These are phyloP conservation scores for Clinocottus analis DNA, from an alignment of 2,113 vertebrate genomes.

Conservation along the genomic window DNA sequence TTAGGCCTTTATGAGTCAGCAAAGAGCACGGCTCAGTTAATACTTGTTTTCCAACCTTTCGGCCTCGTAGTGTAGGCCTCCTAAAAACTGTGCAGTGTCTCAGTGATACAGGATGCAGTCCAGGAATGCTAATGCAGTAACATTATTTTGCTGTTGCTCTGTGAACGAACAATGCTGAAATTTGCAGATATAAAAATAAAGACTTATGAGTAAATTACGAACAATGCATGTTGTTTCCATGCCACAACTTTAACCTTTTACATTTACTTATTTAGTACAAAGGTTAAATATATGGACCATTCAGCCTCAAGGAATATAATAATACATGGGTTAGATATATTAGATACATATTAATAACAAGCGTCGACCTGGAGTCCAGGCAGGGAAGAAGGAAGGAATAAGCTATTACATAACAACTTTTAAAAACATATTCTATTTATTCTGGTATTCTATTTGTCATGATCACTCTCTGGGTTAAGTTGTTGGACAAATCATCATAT, in stretches of 20 bases:
- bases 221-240: not conserved
- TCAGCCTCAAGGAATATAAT: not conserved
- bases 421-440: too few relatives aligned
- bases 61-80: not conserved
- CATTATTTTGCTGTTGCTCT: not conserved
- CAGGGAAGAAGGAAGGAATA: not conserved
- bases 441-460: not conserved
- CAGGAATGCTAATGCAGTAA: not conserved
- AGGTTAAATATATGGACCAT: not conserved
- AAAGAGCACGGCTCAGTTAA: conserved; percentile 46
- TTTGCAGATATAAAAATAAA: not conserved
- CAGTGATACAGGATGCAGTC: not conserved
- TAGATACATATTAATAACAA: too few relatives aligned
- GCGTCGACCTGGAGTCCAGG: not conserved
- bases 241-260: not conserved
- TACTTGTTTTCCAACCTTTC: conserved; percentile 31
- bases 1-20: conserved; percentile 61
- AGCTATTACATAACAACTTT: not conserved
- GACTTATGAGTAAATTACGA: not conserved
- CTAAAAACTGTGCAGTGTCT: not conserved
- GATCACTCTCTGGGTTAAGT: not conserved
- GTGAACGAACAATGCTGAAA: not conserved
- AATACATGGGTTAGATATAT: too few relatives aligned
- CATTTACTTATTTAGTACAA: not conserved
- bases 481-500: not conserved